Percentiles rank a stretch among this genome's conserved stretches.
Conservation (phyloP, 2,113 vertebrate species). For the Oreamnos americanus region DNA sequence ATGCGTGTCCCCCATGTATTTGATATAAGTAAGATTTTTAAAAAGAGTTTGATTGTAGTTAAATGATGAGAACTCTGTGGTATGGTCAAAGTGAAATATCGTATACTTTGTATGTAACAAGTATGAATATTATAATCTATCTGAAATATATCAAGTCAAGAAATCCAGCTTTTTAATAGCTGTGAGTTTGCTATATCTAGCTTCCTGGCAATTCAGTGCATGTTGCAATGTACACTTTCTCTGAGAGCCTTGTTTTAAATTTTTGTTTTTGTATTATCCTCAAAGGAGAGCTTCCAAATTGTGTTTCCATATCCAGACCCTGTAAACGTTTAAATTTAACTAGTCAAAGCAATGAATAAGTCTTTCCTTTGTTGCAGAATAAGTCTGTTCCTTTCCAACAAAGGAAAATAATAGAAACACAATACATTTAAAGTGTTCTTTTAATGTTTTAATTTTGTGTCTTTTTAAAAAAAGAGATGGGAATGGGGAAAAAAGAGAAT, state of each 20-base stretch:
- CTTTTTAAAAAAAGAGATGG: constrained; percentile 57
- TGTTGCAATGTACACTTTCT: constrained; percentile 45
- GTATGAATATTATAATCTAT: neutral
- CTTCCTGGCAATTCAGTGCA: constrained; percentile 30
- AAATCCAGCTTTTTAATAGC: constrained; percentile 25
- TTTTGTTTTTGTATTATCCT: constrained; percentile 43
- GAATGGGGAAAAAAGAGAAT: constrained; percentile 53
- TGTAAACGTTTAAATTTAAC: constrained; percentile 68
- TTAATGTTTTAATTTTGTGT: constrained; percentile 66
- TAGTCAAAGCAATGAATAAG: constrained; percentile 71
- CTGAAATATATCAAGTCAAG: neutral
- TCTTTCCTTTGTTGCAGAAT: constrained; percentile 54
- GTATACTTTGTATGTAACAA: neutral
- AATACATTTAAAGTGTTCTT: constrained; percentile 69
- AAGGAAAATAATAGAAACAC: constrained; percentile 40
- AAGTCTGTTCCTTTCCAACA: no score
- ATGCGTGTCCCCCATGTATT: neutral
- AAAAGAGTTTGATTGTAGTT: neutral
- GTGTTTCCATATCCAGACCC: constrained; percentile 60
- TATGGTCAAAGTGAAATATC: neutral
- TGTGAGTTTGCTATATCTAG: constrained; percentile 18
- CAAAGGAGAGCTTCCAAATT: constrained; percentile 47
- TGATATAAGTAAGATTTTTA: neutral
- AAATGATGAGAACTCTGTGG: neutral
- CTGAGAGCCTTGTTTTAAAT: constrained; percentile 55